Conservation (phyloP, 2,797 vertebrate species). For the Zalophus californianus region DNA sequence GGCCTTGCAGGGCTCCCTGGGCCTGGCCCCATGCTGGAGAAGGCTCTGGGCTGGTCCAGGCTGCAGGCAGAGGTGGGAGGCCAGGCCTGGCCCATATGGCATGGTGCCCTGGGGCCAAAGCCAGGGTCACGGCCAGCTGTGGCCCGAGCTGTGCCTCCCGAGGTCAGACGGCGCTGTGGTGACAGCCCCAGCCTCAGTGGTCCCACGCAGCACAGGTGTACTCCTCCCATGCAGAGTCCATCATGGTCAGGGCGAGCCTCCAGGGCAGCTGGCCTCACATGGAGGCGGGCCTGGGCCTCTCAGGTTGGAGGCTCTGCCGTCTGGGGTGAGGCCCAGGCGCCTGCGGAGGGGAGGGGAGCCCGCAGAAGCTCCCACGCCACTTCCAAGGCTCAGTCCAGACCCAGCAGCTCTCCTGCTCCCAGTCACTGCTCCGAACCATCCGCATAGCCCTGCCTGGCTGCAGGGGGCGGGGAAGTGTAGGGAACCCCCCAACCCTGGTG, state of each 20-base stretch:
- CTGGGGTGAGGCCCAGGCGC: background rate
- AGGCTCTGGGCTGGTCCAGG: background rate
- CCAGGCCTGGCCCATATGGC: background rate
- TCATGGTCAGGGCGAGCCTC: background rate
- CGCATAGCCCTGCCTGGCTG: background rate
- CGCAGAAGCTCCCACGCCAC: background rate
- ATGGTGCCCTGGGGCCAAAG: background rate
- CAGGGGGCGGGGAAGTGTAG: background rate
- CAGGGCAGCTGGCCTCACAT: background rate
- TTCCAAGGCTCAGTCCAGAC: background rate
- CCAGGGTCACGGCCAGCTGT: background rate
- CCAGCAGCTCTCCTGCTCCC: too few species aligned
- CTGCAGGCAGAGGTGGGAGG: background rate
- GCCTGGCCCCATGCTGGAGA: background rate
- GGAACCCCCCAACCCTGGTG: background rate
- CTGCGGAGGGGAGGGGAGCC: background rate
- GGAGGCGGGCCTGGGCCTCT: fast-evolving
- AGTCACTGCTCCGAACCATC: fast-evolving
- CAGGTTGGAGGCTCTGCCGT: background rate
- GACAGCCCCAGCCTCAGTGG: background rate
- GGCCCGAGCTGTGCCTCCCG: background rate
- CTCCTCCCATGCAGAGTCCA: background rate
- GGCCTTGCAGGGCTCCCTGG: background rate
- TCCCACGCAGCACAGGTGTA: background rate
- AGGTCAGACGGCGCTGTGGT: background rate